Evolutionary conservation across 23 tunicate genomes (phyloP), one percentile per base, ranked within the genome.

Genomic region (Ciona savignyi): DNA sequence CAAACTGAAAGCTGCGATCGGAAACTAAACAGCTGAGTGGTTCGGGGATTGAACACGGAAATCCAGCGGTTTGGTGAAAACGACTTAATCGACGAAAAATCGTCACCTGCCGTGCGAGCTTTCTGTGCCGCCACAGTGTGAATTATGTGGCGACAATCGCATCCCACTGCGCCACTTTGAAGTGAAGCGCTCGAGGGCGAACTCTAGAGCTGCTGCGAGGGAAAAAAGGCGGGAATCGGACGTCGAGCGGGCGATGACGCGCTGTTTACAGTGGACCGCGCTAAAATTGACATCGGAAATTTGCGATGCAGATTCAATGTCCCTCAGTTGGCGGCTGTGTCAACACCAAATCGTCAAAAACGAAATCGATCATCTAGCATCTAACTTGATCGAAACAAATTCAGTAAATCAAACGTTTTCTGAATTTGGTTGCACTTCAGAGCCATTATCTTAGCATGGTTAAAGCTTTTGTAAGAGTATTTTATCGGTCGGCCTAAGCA

Each of bases 151-250:
- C 56, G 56, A 42, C 56, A 42, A 42, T 42, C 56, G 56, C 56
- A n/a, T 42, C 56, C 56, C 56, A 42, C 56, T 6, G 56, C 56
- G 56, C 56, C 56, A 42, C 56, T 42, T 42, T 42, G 56, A 42
- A 42, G 56, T 42, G 56, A 42, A 42, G 56, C 56, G 56, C 56
- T 42, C 11, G 56, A 42, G 56, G 56, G 56, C 56, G 56, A 42
- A 42, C 15, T 42, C 56, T 42, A 15, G 56, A 42, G 56, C 56
- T 9, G 56, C 56, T 9, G 56, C 56, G 56, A 42, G 15, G 11
- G 56, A 42, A 42, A n/a, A 42, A 42, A 42, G 56, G 56, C 56
- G 56, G 56, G 11, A n/a, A 42, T 9, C 56, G 56, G 15, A 42
- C 56, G 56, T 6, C n/a, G 56, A 42, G 56, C 11, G 11, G 56